Evolutionary conservation across 92 coral and sea anemone species (phyloP).

Genomic region (Isaurus tuberculatus): DNA sequence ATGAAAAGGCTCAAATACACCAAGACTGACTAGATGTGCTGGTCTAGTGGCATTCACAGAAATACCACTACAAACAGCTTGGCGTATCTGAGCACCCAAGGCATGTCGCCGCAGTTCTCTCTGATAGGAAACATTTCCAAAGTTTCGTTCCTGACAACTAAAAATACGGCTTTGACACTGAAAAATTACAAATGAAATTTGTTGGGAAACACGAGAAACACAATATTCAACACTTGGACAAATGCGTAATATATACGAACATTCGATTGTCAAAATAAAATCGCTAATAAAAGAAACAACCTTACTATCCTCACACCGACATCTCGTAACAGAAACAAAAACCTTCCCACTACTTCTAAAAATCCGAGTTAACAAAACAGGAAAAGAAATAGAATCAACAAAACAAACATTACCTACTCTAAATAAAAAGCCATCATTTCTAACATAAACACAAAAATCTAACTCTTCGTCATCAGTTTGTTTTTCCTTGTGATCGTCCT

Average conservation of each 20-base stretch:
- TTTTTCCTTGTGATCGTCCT: not conserved
- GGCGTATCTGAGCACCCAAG: conserved; percentile 52
- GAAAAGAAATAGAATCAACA: conserved; percentile 19
- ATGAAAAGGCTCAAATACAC: conserved; percentile 24
- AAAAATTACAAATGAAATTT: no score
- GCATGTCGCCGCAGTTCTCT: conserved; percentile 55
- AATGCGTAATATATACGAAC: conserved; percentile 5
- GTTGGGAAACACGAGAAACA: no score
- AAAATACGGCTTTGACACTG: no score
- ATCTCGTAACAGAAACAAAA: conserved; percentile 15
- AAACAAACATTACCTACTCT: conserved; percentile 22
- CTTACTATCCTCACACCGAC: no score
- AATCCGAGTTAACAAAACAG: conserved; percentile 23
- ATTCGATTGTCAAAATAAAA: no score
- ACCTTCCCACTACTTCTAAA: conserved; percentile 18
- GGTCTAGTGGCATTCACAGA: conserved; percentile 57
- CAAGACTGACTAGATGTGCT: conserved; percentile 40
- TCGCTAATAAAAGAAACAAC: no score
- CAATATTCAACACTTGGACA: no score
- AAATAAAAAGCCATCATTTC: conserved; percentile 5
- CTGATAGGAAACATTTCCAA: no score
- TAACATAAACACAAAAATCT: conserved; percentile 16
- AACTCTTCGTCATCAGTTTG: not conserved
- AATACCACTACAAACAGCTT: conserved; percentile 54
- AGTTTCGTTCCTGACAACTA: conserved; percentile 55